Conservation (phyloP, 2,888 invertebrate species). For the Eudemis profundana region DNA sequence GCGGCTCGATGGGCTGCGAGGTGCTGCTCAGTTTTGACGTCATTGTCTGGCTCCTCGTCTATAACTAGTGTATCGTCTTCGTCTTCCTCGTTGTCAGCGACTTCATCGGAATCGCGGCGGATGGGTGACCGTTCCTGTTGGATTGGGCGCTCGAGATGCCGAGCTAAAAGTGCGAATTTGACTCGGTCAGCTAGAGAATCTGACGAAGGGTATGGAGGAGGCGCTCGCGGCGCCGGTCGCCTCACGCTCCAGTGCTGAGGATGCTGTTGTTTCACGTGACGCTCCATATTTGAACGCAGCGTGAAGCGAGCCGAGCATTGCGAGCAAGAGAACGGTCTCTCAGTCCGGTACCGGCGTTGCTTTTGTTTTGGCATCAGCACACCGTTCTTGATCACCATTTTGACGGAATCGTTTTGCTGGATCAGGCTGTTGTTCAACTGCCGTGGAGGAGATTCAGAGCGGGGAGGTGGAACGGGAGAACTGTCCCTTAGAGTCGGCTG, state of each 20-base stretch:
- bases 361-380: slow-evolving; percentile 96
- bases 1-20: slow-evolving; percentile 84
- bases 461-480: slow-evolving; percentile 76
- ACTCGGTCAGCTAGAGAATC: slow-evolving; percentile 79
- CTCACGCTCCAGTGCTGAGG: slow-evolving; percentile 95
- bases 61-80: slow-evolving; percentile 89
- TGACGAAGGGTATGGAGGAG: slow-evolving; percentile 69
- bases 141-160: slow-evolving; percentile 88
- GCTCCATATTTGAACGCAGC: slow-evolving; percentile 96
- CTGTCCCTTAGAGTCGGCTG: slow-evolving; percentile 73
- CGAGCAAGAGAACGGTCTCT: slow-evolving; percentile 95
- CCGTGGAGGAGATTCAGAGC: slow-evolving; percentile 77
- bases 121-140: slow-evolving; percentile 75
- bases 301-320: slow-evolving; percentile 96
- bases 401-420: slow-evolving; percentile 87
- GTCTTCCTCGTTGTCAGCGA: slow-evolving; percentile 87
- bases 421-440: slow-evolving; percentile 75
- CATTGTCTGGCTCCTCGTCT: slow-evolving; percentile 85
- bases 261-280: slow-evolving; percentile 97
- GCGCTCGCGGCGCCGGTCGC: slow-evolving; percentile 83
- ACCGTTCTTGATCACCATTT: slow-evolving; percentile 96
- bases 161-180: slow-evolving; percentile 91
- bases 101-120: slow-evolving; percentile 82
- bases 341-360: slow-evolving; percentile 94
- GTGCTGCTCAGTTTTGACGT: slow-evolving; percentile 67